Evolutionary conservation across 2,797 vertebrate species (phyloP).

Genomic region (Cynodonichthys magdalenae): DNA sequence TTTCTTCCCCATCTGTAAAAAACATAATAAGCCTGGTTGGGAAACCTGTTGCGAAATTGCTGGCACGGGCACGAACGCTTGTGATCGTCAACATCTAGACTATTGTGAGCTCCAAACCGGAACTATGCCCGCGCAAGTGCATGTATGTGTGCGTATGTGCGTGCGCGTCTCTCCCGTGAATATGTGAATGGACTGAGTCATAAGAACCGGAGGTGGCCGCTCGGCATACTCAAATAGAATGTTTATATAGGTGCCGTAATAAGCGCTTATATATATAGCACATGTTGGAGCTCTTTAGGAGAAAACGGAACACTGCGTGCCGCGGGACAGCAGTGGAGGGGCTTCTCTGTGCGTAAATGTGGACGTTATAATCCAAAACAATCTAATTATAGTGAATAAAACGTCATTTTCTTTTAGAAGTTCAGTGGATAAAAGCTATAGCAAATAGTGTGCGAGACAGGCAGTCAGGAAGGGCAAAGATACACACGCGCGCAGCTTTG

Average conservation of each 20-base stretch:
- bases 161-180: constrained; percentile 57
- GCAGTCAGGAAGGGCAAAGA: background rate
- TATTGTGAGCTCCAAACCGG: constrained; percentile 65
- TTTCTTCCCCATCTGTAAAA: constrained; percentile 26
- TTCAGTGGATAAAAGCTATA: too few species aligned
- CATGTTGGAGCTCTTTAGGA: background rate
- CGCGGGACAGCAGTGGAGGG: constrained; percentile 1
- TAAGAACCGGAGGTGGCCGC: constrained; percentile 73
- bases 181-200: constrained; percentile 80
- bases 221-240: constrained; percentile 54
- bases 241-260: constrained; percentile 43
- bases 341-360: constrained; percentile 20
- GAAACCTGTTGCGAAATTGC: constrained; percentile 79
- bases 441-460: constrained; percentile 44
- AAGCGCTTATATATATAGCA: background rate
- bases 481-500: too few species aligned
- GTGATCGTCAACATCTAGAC: constrained; percentile 66
- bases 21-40: constrained; percentile 17
- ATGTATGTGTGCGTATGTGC: constrained; percentile 1
- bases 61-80: constrained; percentile 54
- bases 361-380: background rate
- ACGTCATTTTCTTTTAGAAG: too few species aligned
- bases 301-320: constrained; percentile 28
- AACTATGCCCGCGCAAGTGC: constrained; percentile 52
- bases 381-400: too few species aligned